Base-by-base conservation (phyloP, 2,888 invertebrate species). In the Cartodere bifasciata region DNA sequence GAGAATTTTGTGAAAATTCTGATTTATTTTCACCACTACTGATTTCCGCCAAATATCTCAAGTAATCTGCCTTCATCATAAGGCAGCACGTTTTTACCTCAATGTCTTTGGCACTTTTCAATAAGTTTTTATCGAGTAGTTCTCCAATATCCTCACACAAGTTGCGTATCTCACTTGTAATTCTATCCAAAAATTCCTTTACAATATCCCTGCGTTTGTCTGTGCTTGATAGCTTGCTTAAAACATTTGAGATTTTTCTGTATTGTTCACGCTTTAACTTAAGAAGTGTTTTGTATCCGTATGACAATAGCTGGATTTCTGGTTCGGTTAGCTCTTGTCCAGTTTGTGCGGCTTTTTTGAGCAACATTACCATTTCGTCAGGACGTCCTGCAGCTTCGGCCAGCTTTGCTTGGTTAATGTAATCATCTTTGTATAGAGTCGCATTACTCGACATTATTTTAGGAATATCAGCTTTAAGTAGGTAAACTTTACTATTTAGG, bases 11-110 rank as follows among this genome's bases (percentile, higher is more conserved):
- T 4, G 27, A 30, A 13, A 24, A 31, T 13, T 31, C 24, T 4
- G 11, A 12, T 22, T 16, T 35, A 15, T 31, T 31, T n/a, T 31
- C 23, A 12, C 28, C 35, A 4, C 14, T 3, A 3, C 31, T 27
- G 10, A 35, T 16, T 13, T 35, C 35, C 6, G 35, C 31, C 4
- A 31, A 12, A 22, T 35, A 35, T 4, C 35, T 23, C 11, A 13
- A 31, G 6, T 31, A 27, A 21, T 35, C 35, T 4, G 35, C 35
- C 23, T 31, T 35, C 35, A 35, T 35, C 35, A 35, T 35, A 14
- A 31, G 24, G 10, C 26, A 26, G 14, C 31, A 31, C 4, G 31
- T 24, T 28, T 24, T 35, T 10, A 28, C 29, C 16, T 31, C 35
- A 1, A 29, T 13, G 6, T 26, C 20, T 29, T 23, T 31, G 4